A percentile compares a stretch with the other conserved stretches of the same genome.
phyloP scores from a whole-genome alignment of 2,797 vertebrate species.

The Dicrostonyx torquatus region DNA sequence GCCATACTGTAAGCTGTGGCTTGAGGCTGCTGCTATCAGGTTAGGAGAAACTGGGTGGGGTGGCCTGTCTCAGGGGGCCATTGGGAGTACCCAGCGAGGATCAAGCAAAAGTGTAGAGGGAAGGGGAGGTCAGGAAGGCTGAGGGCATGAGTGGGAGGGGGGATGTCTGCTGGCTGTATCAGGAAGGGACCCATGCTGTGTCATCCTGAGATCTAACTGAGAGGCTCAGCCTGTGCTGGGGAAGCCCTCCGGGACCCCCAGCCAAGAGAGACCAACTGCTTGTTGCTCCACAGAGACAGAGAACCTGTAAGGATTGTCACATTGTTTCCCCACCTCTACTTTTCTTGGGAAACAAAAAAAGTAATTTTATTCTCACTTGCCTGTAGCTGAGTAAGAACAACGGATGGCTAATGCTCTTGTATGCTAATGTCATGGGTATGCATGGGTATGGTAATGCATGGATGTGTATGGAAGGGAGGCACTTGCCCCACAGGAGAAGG shows the following conservation, averaged over 20 bases:
- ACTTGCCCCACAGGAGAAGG: background rate
- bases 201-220: slow-evolving; percentile 46
- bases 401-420: fast-evolving
- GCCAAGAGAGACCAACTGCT: background rate
- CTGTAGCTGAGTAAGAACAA: background rate
- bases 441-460: background rate
- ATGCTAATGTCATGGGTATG: fast-evolving
- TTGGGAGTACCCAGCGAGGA: background rate
- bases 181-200: background rate
- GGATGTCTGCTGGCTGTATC: fast-evolving
- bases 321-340: background rate
- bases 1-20: background rate
- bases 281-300: background rate
- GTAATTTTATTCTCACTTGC: slow-evolving; percentile 73
- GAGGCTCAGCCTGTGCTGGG: background rate
- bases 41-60: background rate
- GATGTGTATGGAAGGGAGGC: background rate
- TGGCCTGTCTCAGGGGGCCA: background rate
- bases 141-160: background rate
- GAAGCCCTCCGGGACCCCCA: background rate
- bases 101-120: background rate
- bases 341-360: slow-evolving; percentile 73
- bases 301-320: slow-evolving; percentile 12
- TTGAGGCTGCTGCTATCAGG: background rate
- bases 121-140: background rate